Evolutionary conservation across 2,113 vertebrate genomes (phyloP).

Genomic region (Gavialis gangeticus): DNA sequence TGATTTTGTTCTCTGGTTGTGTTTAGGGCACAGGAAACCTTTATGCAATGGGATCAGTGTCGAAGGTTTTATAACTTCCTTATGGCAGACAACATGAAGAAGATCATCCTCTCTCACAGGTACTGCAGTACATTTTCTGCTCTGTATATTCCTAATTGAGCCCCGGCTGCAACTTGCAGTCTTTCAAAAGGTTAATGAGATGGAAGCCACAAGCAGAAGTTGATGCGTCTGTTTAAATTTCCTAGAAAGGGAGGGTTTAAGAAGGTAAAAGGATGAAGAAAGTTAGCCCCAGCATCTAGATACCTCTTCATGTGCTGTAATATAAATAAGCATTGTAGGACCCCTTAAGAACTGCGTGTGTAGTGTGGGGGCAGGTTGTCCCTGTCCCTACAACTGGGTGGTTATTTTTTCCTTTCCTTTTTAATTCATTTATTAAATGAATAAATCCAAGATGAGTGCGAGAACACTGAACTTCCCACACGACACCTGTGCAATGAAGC

Average conservation of each 20-base stretch:
- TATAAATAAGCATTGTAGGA: background rate
- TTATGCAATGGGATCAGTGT: conserved; percentile 98
- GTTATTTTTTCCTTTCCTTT: background rate
- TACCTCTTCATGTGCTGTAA: background rate
- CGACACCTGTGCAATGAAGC: conserved; percentile 6
- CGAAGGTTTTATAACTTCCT: conserved; percentile 99
- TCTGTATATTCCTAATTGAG: background rate
- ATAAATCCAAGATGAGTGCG: background rate
- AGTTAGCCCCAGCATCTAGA: background rate
- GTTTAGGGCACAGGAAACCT: conserved; percentile 95
- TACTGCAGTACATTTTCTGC: conserved; percentile 47
- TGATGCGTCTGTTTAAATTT: background rate
- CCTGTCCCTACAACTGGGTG: background rate
- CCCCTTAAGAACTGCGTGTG: background rate
- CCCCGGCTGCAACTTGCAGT: background rate
- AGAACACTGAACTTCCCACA: background rate
- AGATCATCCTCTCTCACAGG: conserved; percentile 98
- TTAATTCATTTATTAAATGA: background rate
- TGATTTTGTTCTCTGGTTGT: conserved; percentile 27
- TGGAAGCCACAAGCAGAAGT: background rate
- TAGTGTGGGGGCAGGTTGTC: background rate
- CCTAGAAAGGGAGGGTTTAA: background rate
- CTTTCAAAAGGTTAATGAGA: conserved; percentile 3
- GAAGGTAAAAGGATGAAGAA: background rate
- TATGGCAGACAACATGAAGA: conserved; percentile 99